phyloP scores from a whole-genome alignment of 1,140 invertebrate genomes.

The Caenorhabditis latens region DNA sequence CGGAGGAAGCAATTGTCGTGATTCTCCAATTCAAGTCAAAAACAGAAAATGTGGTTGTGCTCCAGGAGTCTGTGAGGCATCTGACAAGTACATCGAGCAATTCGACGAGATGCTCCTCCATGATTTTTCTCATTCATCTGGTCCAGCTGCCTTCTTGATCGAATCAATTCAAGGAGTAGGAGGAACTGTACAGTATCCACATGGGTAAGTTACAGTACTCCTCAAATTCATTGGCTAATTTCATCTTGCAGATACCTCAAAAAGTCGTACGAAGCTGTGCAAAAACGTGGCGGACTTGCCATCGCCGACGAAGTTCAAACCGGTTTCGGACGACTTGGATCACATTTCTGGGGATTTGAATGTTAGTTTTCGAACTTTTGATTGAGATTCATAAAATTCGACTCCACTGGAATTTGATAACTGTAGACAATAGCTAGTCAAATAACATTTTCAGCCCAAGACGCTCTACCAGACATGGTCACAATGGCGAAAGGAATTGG shows the following conservation, averaged over 20 bases:
- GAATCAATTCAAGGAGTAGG: constrained; percentile 93
- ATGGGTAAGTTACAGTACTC: constrained; percentile 30
- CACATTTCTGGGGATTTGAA: constrained; percentile 95
- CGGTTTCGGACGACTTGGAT: constrained; percentile 93
- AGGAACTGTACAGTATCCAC: constrained; percentile 90
- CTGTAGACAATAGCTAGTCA: no score
- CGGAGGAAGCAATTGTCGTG: constrained; percentile 88
- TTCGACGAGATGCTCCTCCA: constrained; percentile 86
- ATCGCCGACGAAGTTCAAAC: constrained; percentile 96
- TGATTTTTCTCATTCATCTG: constrained; percentile 83
- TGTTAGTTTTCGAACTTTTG: constrained; percentile 66
- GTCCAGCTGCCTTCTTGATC: constrained; percentile 88
- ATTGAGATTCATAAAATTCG: not conserved
- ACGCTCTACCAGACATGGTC: constrained; percentile 89
- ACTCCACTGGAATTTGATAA: no score
- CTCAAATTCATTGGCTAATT: not conserved
- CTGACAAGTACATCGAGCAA: constrained; percentile 83
- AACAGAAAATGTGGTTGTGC: constrained; percentile 66
- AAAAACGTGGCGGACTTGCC: constrained; percentile 87
- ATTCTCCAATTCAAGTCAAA: constrained; percentile 86
- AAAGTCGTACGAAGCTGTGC: constrained; percentile 86
- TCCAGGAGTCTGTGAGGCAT: constrained; percentile 56
- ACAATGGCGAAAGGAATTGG: constrained; percentile 80
- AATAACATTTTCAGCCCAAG: constrained; percentile 81
- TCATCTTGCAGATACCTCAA: constrained; percentile 83